phyloP scores from a whole-genome alignment of 1,140 invertebrate species.

The Neodiprion lecontei region DNA sequence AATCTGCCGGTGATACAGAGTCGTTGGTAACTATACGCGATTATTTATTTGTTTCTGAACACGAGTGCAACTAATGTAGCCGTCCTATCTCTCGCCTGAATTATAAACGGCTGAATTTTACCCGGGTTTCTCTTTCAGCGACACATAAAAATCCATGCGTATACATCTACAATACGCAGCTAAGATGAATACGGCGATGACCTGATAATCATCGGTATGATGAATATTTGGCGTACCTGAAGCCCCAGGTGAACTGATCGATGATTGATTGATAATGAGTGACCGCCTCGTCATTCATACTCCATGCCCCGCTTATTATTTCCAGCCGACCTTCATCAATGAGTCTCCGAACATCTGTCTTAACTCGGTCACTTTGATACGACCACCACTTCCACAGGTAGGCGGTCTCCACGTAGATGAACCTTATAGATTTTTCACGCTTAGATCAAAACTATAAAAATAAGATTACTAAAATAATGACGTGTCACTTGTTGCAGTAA shows the following conservation, averaged over 20 bases:
- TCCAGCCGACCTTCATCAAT: constrained; percentile 82
- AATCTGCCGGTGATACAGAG: too few species aligned
- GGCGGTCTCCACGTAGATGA: constrained; percentile 82
- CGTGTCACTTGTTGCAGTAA: too few species aligned
- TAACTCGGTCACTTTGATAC: constrained; percentile 70
- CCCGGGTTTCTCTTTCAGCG: too few species aligned
- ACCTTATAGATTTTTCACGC: constrained; percentile 54
- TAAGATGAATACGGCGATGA: too few species aligned
- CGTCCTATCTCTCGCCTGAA: too few species aligned
- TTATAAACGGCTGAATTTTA: too few species aligned
- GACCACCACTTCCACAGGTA: constrained; percentile 95
- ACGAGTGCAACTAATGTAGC: too few species aligned
- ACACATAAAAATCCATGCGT: too few species aligned
- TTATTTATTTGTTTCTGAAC: too few species aligned
- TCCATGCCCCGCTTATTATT: constrained; percentile 88
- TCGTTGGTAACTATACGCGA: too few species aligned
- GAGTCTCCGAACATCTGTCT: constrained; percentile 65
- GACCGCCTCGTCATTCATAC: constrained; percentile 94
- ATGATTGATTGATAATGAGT: constrained; percentile 93
- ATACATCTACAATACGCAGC: too few species aligned
- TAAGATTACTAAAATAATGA: constrained; percentile 11
- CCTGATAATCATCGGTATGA: neutral
- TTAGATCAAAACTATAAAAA: constrained; percentile 3
- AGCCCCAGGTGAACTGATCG: constrained; percentile 88
- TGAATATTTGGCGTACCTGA: constrained; percentile 62